phyloP scores from a whole-genome alignment of 2,888 invertebrate species.

The Falcaria lacertinaria region DNA sequence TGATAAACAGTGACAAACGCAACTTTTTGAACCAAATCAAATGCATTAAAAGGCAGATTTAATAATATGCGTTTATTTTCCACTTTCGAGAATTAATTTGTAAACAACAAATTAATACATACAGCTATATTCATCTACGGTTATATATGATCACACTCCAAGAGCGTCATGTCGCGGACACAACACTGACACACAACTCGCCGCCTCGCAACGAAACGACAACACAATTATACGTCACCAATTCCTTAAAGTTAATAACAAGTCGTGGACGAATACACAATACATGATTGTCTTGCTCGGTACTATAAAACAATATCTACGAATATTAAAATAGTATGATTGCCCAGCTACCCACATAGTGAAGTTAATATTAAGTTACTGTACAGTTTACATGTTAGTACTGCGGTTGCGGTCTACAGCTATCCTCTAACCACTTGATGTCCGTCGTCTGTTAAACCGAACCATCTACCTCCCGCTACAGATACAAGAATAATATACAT shows the following conservation, averaged over 20 bases:
- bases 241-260: conserved; percentile 45
- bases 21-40: conserved; percentile 39
- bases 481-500: conserved; percentile 39
- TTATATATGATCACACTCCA: conserved; percentile 25
- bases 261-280: conserved; percentile 54
- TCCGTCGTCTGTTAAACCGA: conserved; percentile 34
- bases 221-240: conserved; percentile 39
- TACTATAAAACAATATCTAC: conserved; percentile 56
- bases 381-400: conserved; percentile 65
- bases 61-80: conserved; percentile 58
- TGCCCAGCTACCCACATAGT: conserved; percentile 77
- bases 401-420: conserved; percentile 64
- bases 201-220: conserved; percentile 21
- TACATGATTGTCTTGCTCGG: conserved; percentile 58
- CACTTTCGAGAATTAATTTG: conserved; percentile 43
- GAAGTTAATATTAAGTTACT: conserved; percentile 75
- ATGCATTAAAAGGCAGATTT: conserved; percentile 73
- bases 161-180: conserved; percentile 24
- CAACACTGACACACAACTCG: conserved; percentile 21
- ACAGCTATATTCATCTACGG: conserved; percentile 23
- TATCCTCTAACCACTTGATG: conserved; percentile 56
- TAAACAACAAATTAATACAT: conserved; percentile 34
- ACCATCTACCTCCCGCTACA: conserved; percentile 39
- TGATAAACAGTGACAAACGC: conserved; percentile 12
- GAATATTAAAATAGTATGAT: conserved; percentile 72